Evolutionary conservation across 2,888 invertebrate species (phyloP), one percentile per base, ranked within the genome.

Genomic region (Caenorhabditis doughertyi): DNA sequence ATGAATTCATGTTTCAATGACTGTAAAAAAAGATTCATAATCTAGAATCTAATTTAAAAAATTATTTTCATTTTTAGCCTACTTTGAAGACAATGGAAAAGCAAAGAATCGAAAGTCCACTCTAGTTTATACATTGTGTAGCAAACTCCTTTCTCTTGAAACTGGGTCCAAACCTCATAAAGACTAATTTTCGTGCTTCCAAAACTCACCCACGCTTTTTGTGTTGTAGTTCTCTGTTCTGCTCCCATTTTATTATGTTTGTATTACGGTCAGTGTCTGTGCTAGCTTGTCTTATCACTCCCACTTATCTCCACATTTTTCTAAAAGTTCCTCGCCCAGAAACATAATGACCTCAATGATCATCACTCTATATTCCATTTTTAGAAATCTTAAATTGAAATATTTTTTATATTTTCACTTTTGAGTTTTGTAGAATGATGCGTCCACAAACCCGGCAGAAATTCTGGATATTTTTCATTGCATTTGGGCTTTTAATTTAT

Each of bases 341-440:
- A 44, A 60, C 42, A 60, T 44, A 23, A 44, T 60, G 60, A 60
- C 39, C 60, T 60, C 39, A 27, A 39, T 60, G 60, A 39, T 42
- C 60, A 56, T 56, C 56, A 56, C 21, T 56, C n/a, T n/a, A n/a
- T 56, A 35, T 35, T 56, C 56, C 56, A 56, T 35, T 35, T 56
- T 29, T 56, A 56, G 56, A 56, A 27, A n/a, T 35, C 9, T 35
- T 56, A 35, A 56, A 18, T 56, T 9, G 8, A 3, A 56, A 21
- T 35, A 7, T 47, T 47, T 5, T 8, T 42, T 16, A 42, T 42
- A 11, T 42, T 16, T 13, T 5, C 3, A 42, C 18, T 47, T 4
- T 18, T 47, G 2, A 47, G 13, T 4, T 16, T 5, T n/a, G 16
- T 8, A 8, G 42, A 27, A 60, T 60, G 42, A 25, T 60, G 11